Percentiles rank a stretch among this genome's conserved stretches.
Evolutionary conservation across 1,140 invertebrate species (phyloP).

Genomic region (Drosophila bifasciata): DNA sequence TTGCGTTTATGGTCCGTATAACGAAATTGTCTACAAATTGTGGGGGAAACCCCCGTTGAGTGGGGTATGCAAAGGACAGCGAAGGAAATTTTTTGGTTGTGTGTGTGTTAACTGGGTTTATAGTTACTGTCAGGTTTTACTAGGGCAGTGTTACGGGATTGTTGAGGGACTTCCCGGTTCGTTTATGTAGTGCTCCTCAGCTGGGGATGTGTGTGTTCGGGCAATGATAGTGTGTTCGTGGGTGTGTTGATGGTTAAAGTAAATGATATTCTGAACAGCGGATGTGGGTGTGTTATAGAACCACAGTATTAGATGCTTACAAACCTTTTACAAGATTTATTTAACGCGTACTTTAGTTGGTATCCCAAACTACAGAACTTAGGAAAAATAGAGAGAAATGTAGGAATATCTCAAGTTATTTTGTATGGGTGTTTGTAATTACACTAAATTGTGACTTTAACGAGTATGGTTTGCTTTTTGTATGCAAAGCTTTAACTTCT

Average conservation of each 20-base stretch:
- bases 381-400: too few relatives aligned
- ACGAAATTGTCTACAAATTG: conserved; percentile 67
- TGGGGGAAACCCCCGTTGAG: conserved; percentile 14
- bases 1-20: conserved; percentile 63
- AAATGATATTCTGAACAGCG: conserved; percentile 2
- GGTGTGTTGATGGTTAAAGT: too few relatives aligned
- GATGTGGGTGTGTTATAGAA: background rate
- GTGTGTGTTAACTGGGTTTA: conserved; percentile 51
- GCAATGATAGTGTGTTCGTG: background rate
- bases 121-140: conserved; percentile 48
- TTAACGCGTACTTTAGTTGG: too few relatives aligned
- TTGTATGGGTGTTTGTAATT: too few relatives aligned
- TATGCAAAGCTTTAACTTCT: too few relatives aligned
- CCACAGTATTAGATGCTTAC: too few relatives aligned
- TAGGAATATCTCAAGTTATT: too few relatives aligned
- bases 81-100: background rate
- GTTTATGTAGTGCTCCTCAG: background rate
- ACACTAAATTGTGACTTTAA: too few relatives aligned
- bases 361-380: too few relatives aligned
- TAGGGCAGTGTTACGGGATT: conserved; percentile 22
- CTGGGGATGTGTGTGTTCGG: background rate
- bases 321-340: too few relatives aligned
- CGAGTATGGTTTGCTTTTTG: too few relatives aligned
- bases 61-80: conserved; percentile 47
- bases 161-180: conserved; percentile 3